Base-by-base conservation (phyloP, 2,797 vertebrate genomes). In the Odontamblyopus lacepedii region DNA sequence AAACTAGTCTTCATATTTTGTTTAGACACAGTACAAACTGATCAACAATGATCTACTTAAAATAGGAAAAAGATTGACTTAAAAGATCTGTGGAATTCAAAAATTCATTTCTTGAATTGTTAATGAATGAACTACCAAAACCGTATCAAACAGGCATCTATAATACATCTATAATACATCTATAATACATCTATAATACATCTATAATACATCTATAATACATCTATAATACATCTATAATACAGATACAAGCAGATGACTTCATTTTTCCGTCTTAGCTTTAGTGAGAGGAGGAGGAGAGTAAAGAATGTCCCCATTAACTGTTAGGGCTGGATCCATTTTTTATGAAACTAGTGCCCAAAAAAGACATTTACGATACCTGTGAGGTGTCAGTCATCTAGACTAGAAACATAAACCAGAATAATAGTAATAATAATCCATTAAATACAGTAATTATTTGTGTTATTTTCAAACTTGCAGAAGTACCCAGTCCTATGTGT, bases 221-320 rank as follows among this genome's bases (percentile, higher is more conserved):
- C 23, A 23, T 23, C 23, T 23, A 23, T 23, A 23, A 23, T 23
- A 23, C 55, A 57, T 53, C 3, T 13, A 15, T 13, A 19, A 51
- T 12, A 57, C 55, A 23, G 0, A 11, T 26, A 5, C 11, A 26
- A 57, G 55, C 8, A 12, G 5, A 26, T 12, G 11, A 26, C 55
- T 12, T 57, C 3, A 11, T 57, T 35, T 71, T 18, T 71, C 56
- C 62, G 62, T 67, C 38, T 59, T 53, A 48, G n/a, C 38, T 63
- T 63, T 50, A 55, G 53, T 66, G 64, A 44, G 26, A 69, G 41
- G 68, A 53, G 44, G 60, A 67, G 26, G 65, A 56, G 63, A 65
- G 19, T 73, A 67, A 68, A 64, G 41, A 23, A 70, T 63, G 63
- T n/a, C 1, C n/a, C 27, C 11, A 26, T 1, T 5, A 23, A 57